Base-by-base conservation (phyloP, 2,797 vertebrate genomes). In the Molossus alvarezi region DNA sequence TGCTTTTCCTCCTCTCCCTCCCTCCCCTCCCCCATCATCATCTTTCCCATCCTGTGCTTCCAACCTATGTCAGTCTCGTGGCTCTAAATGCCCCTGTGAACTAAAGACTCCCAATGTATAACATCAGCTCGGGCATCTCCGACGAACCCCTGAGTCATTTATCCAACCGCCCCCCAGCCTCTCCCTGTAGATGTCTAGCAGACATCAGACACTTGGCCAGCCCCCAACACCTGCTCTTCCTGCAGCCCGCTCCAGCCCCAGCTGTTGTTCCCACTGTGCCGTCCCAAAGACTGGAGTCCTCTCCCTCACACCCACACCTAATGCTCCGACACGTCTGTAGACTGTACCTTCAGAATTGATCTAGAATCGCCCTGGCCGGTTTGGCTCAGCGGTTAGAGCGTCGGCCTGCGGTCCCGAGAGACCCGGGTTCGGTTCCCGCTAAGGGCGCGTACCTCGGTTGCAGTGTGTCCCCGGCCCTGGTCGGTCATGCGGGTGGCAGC, bases 11-110 rank as follows among this genome's bases (percentile, higher is more conserved):
- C 11, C 21, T 25, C 1, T 10, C 8, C 18, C 33, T 29, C 57
- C 2, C 29, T 55, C 9, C 8, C 18, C 13, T 9, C 14, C 21
- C 1, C 6, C 9, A 4, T 3, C 9, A 1, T n/a, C 48, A 15
- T 12, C 15, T 64, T 72, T 27, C 57, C 51, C 33, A n/a, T 91
- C 83, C 41, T 60, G n/a, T 48, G 37, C 10, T 53, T 53, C 75
- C 33, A 13, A 41, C 23, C 6, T 18, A 23, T 60, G 41, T 41
- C 53, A n/a, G 20, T 51, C 41, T 41, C 67, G 10, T 64, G 58
- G 69, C 48, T 62, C 25, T 45, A 37, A 72, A 20, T 21, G 18
- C 37, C n/a, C 62, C 18, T 48, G 20, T 45, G 1, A 48, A 72
- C 58, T 87, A 60, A 29, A 45, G 41, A 80, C 33, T 27, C 60